Base-by-base conservation (phyloP, 2,888 invertebrate species). In the Microplitis manilae region DNA sequence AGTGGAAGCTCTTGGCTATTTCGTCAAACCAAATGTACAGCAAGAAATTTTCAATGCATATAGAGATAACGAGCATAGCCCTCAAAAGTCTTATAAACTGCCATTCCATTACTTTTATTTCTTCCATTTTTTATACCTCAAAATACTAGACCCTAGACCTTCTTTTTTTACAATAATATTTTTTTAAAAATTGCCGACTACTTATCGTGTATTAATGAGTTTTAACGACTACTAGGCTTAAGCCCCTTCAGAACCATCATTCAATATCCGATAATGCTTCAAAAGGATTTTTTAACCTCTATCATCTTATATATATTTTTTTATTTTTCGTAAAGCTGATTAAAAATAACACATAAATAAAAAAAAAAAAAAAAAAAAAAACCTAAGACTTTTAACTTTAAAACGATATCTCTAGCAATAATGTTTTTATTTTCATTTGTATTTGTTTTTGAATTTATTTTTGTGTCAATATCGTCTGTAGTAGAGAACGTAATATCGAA, bases 1-100 rank as follows among this genome's bases (percentile, higher is more conserved):
- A 30, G 65, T 13, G 13, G 50, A 13, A 38, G 38, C 38, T 38
- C 38, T 38, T 30, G 65, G 65, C 6, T 30, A 7, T 38, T 65
- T 65, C 65, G 62, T 62, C 20, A 20, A 17, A 62, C 62, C 20
- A 62, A 17, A 17, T 20, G 40, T 64, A 30, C 6, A 39, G 74
- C 79, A 78, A 80, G 79, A 80, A 81, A 79, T 74, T 77, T 68
- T 73, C 77, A 79, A 78, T 80, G 81, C 81, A 79, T 78, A 5
- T 50, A 50, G 9, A 76, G 79, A 75, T 81, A 83, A 82, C 83
- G 77, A 82, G 80, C 39, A 20, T 9, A 67, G 65, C 15, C 65
- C 15, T 6, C 13, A 41, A 65, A 65, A 67, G 7, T 73, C 50
- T 17, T 8, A 30, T 64, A 2, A n/a, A 50, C 50, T 50, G 8